Evolutionary conservation across 30 jellyfish, hydroid and myxozoan species (phyloP).

Genomic region (Aurelia sp.): DNA sequence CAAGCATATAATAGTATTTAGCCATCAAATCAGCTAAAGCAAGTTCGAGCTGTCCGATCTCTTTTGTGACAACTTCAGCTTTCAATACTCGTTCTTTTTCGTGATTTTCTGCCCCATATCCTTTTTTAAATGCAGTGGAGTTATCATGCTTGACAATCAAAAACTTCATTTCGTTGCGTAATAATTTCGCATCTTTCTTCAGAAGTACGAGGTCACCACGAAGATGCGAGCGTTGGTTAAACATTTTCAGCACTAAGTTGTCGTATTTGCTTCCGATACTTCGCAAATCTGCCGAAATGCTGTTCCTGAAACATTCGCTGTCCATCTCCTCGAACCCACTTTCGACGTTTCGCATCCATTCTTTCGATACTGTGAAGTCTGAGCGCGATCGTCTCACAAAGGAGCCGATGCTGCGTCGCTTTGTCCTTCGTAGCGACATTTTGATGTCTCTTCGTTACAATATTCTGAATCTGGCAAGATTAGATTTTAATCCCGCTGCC

Average conservation of each 20-base stretch:
- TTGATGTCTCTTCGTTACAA: neutral
- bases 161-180: conserved; percentile 60
- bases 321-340: conserved; percentile 57
- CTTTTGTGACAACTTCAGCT: conserved; percentile 71
- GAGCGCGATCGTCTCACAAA: conserved; percentile 51
- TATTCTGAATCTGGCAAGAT: too few species aligned
- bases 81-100: conserved; percentile 49
- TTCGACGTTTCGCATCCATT: conserved; percentile 44
- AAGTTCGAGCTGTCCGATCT: conserved; percentile 71
- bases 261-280: conserved; percentile 70
- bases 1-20: conserved; percentile 49
- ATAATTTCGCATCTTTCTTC: conserved; percentile 58
- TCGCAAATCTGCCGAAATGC: conserved; percentile 61
- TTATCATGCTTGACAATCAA: conserved; percentile 53
- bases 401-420: conserved; percentile 20
- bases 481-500: too few species aligned
- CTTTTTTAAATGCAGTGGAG: conserved; percentile 65
- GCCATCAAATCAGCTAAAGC: conserved; percentile 67
- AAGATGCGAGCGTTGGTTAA: conserved; percentile 54
- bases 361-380: conserved; percentile 3
- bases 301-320: conserved; percentile 8
- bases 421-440: conserved; percentile 54
- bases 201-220: conserved; percentile 53
- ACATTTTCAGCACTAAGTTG: conserved; percentile 56
- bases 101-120: conserved; percentile 50